Percentiles rank a stretch among this genome's conserved stretches.
phyloP scores from a whole-genome alignment of 1,140 invertebrate genomes.

The Lepidurus couesii region DNA sequence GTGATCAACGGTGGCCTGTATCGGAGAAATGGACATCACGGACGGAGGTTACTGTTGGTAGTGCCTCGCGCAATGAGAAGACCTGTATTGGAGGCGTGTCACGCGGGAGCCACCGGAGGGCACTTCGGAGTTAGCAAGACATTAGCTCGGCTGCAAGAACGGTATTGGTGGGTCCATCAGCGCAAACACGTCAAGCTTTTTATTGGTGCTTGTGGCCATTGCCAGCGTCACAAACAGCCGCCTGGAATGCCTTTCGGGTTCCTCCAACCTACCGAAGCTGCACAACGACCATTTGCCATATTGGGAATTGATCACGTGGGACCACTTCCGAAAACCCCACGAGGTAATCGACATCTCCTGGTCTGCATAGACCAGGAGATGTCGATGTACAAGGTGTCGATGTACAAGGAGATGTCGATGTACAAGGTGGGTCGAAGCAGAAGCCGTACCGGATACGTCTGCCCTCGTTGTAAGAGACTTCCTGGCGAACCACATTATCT shows the following conservation, averaged over 20 bases:
- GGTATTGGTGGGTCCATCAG: not conserved
- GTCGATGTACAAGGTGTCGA: not conserved
- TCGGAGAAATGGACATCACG: too few relatives aligned
- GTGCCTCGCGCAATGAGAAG: too few relatives aligned
- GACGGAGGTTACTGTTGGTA: too few relatives aligned
- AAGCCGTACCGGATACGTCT: constrained; percentile 1
- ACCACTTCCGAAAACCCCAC: constrained; percentile 21
- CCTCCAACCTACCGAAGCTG: constrained; percentile 15
- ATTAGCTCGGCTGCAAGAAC: too few relatives aligned
- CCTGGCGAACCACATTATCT: not conserved
- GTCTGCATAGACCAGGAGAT: constrained; percentile 12
- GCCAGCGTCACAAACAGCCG: constrained; percentile 36
- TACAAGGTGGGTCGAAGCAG: not conserved
- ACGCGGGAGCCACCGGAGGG: too few relatives aligned
- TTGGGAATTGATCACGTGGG: constrained; percentile 30
- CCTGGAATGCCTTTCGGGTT: constrained; percentile 15
- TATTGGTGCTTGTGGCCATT: constrained; percentile 36
- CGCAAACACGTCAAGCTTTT: constrained; percentile 32
- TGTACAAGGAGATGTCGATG: too few relatives aligned
- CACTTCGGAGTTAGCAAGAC: too few relatives aligned
- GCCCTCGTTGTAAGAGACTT: not conserved
- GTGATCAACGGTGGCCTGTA: too few relatives aligned
- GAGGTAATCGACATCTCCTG: constrained; percentile 29
- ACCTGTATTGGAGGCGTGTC: too few relatives aligned
- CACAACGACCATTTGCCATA: constrained; percentile 4